Evolutionary conservation across 2,888 invertebrate species (phyloP), one percentile per base, ranked within the genome.

Genomic region (Leucozona laternaria): DNA sequence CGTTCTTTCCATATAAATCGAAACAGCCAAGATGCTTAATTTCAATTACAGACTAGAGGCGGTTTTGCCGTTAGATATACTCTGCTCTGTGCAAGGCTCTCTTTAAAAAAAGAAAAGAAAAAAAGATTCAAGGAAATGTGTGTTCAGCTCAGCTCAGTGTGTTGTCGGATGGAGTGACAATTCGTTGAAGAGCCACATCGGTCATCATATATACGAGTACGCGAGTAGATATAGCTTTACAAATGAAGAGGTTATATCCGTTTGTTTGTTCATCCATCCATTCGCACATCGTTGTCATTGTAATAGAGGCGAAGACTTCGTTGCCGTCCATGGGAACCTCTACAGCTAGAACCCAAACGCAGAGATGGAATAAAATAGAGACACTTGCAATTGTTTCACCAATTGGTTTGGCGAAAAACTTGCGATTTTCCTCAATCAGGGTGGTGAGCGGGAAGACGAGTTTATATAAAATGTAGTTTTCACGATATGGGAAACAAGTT

Each of bases 41-140:
- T 86, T 86, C 86, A 86, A 86, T 86, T 86, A 86, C 60, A 37
- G 64, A 66, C 86, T 71, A 58, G 50, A 70, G 82, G 78, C 58
- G 57, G 64, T 82, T 85, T 22, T 81, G 86, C 82, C 84, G 82
- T 86, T 86, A 82, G 60, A 73, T 70, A 55, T 28, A 28, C 4
- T 45, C n/a, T n/a, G n/a, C n/a, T 15, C 60, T 43, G 34, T 5
- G 17, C 28, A 17, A 64, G 50, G 25, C 11, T 57, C 43, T 45
- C 20, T 48, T 25, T 43, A 2, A 7, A 13, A 11, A 2, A 17
- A n/a, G n/a, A 28, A 5, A 58, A 13, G 22, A 25, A n/a, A 6
- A 31, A 7, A 28, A 45, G 20, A 20, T 34, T 57, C 53, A 53
- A 62, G 50, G 50, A 70, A 62, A 50, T 57, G 50, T 28, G 17